Conservation (phyloP, 2,888 invertebrate genomes). For the Pollenia angustigena region DNA sequence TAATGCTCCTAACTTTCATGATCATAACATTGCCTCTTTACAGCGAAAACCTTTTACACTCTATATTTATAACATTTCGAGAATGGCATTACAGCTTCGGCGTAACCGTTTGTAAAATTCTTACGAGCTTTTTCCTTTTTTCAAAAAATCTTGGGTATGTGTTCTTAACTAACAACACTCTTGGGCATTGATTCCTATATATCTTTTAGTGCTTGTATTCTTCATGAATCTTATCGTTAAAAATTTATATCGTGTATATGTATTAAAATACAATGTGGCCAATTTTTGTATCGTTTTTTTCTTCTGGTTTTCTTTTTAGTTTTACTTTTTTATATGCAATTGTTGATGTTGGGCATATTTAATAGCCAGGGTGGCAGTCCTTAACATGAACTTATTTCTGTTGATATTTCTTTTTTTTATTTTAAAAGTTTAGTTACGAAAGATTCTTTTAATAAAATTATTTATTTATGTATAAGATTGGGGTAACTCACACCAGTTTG, state of each 20-base stretch:
- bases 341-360: constrained; percentile 38
- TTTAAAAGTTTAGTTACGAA: constrained; percentile 33
- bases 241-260: constrained; percentile 26
- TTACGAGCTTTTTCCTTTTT: neutral
- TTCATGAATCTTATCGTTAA: constrained; percentile 22
- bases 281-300: constrained; percentile 19
- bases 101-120: neutral
- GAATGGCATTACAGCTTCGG: too few relatives aligned
- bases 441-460: constrained; percentile 47
- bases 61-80: too few relatives aligned
- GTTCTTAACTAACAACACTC: constrained; percentile 45
- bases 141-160: neutral
- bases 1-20: too few relatives aligned
- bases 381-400: constrained; percentile 12
- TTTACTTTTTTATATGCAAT: constrained; percentile 12
- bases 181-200: constrained; percentile 44
- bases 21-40: too few relatives aligned
- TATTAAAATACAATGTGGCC: constrained; percentile 36
- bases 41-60: too few relatives aligned
- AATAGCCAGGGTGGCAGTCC: constrained; percentile 7
- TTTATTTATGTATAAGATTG: constrained; percentile 16
- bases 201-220: constrained; percentile 33
- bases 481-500: neutral
- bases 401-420: neutral
- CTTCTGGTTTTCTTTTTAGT: neutral